Evolutionary conservation across 2,113 vertebrate genomes (phyloP).

Genomic region (Eurypyga helias): DNA sequence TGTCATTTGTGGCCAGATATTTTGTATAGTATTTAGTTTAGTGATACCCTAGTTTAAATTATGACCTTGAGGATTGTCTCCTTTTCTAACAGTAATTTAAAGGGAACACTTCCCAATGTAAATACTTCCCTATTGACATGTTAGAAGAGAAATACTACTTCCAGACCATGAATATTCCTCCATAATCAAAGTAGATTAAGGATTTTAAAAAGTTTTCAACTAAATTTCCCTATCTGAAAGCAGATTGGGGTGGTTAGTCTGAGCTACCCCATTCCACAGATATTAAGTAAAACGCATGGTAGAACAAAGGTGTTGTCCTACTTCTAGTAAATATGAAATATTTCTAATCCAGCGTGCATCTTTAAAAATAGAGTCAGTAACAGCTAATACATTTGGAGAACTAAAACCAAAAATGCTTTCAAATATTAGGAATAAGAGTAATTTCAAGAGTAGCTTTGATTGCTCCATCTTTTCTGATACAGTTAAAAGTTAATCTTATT

Average conservation of each 20-base stretch:
- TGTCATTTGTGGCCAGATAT: background rate
- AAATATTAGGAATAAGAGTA: background rate
- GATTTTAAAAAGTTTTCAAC: background rate
- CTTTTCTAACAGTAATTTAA: background rate
- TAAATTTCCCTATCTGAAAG: background rate
- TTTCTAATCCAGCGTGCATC: background rate
- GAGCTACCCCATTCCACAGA: background rate
- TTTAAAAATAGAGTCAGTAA: background rate
- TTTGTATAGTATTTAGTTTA: background rate
- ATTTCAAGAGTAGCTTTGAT: background rate
- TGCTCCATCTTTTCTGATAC: background rate
- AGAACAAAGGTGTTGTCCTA: background rate
- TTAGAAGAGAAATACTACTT: background rate
- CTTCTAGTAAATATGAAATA: background rate
- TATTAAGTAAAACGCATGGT: background rate
- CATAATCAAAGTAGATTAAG: background rate
- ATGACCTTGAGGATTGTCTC: background rate
- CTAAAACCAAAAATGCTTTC: background rate
- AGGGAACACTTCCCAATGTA: fast-evolving
- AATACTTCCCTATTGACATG: background rate
- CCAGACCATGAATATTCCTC: background rate
- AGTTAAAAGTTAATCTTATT: conserved; percentile 27
- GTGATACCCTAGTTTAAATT: background rate
- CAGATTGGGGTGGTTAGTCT: background rate
- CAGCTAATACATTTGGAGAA: background rate